phyloP scores from a whole-genome alignment of 2,888 invertebrate genomes.

The Microplitis deprimator region DNA sequence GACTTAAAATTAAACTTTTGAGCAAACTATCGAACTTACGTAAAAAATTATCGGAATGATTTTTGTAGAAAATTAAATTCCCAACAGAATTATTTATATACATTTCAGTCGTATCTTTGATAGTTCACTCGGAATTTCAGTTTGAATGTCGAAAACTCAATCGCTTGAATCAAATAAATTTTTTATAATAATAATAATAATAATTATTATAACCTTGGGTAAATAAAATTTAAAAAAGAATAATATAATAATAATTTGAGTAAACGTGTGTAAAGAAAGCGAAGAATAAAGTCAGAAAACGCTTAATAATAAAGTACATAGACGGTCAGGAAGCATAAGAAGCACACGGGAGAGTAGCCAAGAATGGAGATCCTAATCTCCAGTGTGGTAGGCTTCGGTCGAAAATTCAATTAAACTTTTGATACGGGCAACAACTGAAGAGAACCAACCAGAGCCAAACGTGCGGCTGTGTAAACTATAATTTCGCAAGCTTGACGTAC shows the following conservation, averaged over 20 bases:
- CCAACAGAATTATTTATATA: too few species aligned
- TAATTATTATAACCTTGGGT: too few species aligned
- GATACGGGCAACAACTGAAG: slow-evolving; percentile 63
- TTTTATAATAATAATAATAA: too few species aligned
- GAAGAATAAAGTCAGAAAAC: slow-evolving; percentile 25
- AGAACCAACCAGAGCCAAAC: slow-evolving; percentile 17
- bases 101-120: too few species aligned
- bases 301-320: slow-evolving; percentile 30
- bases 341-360: slow-evolving; percentile 26
- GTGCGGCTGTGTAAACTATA: slow-evolving; percentile 71
- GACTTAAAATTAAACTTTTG: too few species aligned
- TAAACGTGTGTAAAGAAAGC: not conserved
- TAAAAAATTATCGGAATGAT: too few species aligned
- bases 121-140: too few species aligned
- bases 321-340: slow-evolving; percentile 39
- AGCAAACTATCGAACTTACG: too few species aligned
- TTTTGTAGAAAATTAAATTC: too few species aligned
- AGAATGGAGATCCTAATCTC: slow-evolving; percentile 65
- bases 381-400: slow-evolving; percentile 57
- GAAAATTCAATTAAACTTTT: slow-evolving; percentile 72
- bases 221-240: not conserved
- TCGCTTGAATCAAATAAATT: too few species aligned
- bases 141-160: too few species aligned
- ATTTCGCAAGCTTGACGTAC: slow-evolving; percentile 70
- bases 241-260: not conserved